Evolutionary conservation across 2,113 vertebrate genomes (phyloP), one percentile per base, ranked within the genome.

Genomic region (Recurvirostra avosetta): DNA sequence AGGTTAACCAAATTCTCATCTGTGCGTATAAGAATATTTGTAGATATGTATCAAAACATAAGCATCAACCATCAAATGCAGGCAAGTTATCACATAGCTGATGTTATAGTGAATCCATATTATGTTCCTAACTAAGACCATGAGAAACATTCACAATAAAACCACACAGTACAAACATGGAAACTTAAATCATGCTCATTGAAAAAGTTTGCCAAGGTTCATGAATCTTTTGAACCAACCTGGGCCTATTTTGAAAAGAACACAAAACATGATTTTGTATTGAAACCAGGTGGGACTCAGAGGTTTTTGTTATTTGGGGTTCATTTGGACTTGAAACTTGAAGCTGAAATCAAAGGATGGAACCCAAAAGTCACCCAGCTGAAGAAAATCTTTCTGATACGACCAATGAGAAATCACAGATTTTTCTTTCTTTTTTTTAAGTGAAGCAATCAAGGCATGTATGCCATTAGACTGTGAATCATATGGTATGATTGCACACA

Each of bases 181-280:
- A 96, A 94, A 95, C 67, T 80, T 96, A 94, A 93, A 88, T 95
- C 82, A 56, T 8, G 12, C 45, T 92, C 59, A 80, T 50, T 88
- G 90, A 83, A 95, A 93, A 93, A 80, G 58, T 83, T 94, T 96
- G 90, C 95, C 96, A 96, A 71, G n/a, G 47, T 90, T 91, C 88
- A 96, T 71, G 85, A 96, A 86, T 92, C 67, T 95, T 95, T 96
- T 94, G 90, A 94, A 95, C 92, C 82, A 96, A 96, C 90, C 85
- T 97, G 81, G 71, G 50, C 59, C 88, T 92, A 67, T 77, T 96
- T 95, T 96, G 88, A 92, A 96, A 83, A 0, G 19, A 93, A 92
- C 58, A 86, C 22, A 93, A 80, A 95, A 90, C 92, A 96, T 80
- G 72, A 86, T 93, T 92, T 94, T 96, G 41, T 94, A 97, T 94